A percentile compares a stretch with the other conserved stretches of the same genome.
Conservation (phyloP, 2,888 invertebrate species). For the Notodonta dromedarius region DNA sequence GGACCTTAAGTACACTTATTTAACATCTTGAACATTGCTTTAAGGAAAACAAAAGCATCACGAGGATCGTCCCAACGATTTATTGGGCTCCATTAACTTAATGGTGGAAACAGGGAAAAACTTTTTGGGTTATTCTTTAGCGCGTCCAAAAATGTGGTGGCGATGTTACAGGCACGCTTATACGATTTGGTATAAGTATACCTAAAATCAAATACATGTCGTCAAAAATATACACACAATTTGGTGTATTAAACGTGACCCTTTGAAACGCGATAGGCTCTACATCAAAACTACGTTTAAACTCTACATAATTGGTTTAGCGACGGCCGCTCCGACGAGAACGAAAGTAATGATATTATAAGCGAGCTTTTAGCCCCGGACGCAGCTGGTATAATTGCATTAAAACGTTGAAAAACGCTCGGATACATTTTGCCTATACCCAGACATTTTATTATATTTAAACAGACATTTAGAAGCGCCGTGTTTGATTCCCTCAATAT, state of each 20-base stretch:
- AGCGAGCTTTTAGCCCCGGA: conserved; percentile 65
- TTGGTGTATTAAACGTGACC: conserved; percentile 21
- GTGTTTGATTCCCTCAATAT: no score
- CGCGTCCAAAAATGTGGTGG: conserved; percentile 50
- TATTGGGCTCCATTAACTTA: conserved; percentile 69
- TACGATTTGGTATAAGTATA: no score
- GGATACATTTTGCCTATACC: conserved; percentile 41
- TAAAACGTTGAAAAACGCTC: conserved; percentile 55
- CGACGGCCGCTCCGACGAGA: conserved; percentile 51
- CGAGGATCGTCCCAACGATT: conserved; percentile 56
- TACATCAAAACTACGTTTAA: conserved; percentile 53
- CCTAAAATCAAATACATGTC: no score
- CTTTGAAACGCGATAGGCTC: conserved; percentile 55
- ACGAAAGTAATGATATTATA: conserved; percentile 67
- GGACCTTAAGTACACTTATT: conserved; percentile 1
- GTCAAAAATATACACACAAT: neutral
- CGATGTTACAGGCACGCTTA: conserved; percentile 1
- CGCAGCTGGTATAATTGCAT: conserved; percentile 53
- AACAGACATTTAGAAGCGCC: conserved; percentile 18
- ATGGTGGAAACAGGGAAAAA: conserved; percentile 73
- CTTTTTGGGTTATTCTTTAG: conserved; percentile 54
- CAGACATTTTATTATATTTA: conserved; percentile 45
- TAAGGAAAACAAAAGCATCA: conserved; percentile 56
- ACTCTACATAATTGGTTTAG: conserved; percentile 62
- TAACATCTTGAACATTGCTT: neutral